Evolutionary conservation across 2,797 vertebrate genomes (phyloP), one percentile per base, ranked within the genome.

Genomic region (Bradypodion ventrale): DNA sequence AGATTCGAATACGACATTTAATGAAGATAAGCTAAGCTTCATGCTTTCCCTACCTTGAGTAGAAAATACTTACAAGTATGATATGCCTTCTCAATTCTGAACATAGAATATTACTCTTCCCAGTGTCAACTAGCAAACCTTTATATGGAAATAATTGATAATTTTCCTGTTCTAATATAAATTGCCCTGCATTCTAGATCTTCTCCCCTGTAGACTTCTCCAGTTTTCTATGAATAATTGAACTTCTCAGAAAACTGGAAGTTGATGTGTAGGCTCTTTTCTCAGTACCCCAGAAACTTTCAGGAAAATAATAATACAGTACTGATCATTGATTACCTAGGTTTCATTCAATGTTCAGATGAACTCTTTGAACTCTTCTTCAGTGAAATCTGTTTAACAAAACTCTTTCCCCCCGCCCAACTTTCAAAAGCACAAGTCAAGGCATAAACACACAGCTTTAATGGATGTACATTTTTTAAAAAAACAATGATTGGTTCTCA

Each of bases 401-500:
- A 86, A 65, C 0, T 0, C 0, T 89, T 84, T 75, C 85, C 46
- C 62, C 7, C 83, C 2, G 44, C 63, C 83, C 21, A 13, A 19
- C 29, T 76, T 1, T 80, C 86, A 59, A 72, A 68, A 52, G 27
- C 4, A 69, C 25, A 88, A 80, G 10, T 82, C 10, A 40, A 46
- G 12, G 49, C 32, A 77, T 25, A 25, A 37, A 49, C 10, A 32
- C 2, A 32, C 88, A 52, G 82, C 15, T 90, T 78, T 83, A 49
- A 85, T 76, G 88, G 76, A 37, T 21, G 66, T n/a, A 4, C 5
- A 2, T 88, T 70, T 81, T 44, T 81, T 44, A 85, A 42, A 40
- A 40, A 70, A 87, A 89, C 73, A 92, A 82, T 23, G 83, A 90
- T 89, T 78, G 89, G 89, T 49, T 89, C 52, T 88, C 75, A 80